Percentiles rank a stretch among this genome's conserved stretches.
Evolutionary conservation across 2,888 invertebrate genomes (phyloP).

Genomic region (Cerastoderma edule): DNA sequence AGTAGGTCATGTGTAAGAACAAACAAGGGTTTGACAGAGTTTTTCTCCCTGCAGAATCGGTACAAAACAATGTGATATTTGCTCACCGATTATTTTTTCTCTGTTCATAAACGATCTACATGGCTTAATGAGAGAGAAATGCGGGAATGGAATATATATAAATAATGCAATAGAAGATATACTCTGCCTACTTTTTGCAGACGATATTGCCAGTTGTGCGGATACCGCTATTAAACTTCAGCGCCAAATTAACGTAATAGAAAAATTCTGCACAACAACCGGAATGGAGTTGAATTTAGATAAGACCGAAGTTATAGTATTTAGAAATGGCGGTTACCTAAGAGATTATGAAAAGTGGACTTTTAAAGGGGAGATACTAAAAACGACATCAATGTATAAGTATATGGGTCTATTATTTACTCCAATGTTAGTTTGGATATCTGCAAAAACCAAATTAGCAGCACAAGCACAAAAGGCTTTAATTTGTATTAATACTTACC

Average conservation of each 20-base stretch:
- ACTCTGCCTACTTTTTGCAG: neutral
- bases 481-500: neutral
- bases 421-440: neutral
- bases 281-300: constrained; percentile 16
- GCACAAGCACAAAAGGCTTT: constrained; percentile 16
- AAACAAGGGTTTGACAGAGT: too few species aligned
- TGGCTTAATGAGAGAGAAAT: too few species aligned
- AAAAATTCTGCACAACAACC: constrained; percentile 13
- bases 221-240: constrained; percentile 21
- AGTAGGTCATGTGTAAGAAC: too few species aligned
- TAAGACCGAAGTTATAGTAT: constrained; percentile 11
- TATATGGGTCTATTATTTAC: constrained; percentile 20
- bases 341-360: constrained; percentile 18
- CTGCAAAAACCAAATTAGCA: too few species aligned
- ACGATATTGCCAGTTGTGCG: constrained; percentile 5
- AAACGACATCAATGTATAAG: constrained; percentile 2
- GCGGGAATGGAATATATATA: too few species aligned
- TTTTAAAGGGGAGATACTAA: neutral
- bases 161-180: too few species aligned
- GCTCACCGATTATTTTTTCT: too few species aligned
- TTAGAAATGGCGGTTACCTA: constrained; percentile 15
- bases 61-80: too few species aligned
- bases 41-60: too few species aligned
- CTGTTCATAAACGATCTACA: too few species aligned
- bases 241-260: constrained; percentile 13